Evolutionary conservation across 2,113 vertebrate genomes (phyloP).

Genomic region (Bubalus kerabau): DNA sequence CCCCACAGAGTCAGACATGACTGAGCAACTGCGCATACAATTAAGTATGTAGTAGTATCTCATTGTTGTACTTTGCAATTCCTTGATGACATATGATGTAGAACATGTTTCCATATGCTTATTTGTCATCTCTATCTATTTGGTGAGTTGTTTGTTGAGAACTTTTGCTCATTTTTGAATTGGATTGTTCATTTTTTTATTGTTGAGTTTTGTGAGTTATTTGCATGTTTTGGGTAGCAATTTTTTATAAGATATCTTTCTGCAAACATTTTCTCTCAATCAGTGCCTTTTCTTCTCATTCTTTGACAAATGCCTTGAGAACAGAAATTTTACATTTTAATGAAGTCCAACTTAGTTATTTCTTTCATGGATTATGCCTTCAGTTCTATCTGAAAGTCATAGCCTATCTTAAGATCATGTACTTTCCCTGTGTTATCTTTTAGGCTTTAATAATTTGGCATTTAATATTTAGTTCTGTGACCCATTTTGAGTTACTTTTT

Average conservation of each 20-base stretch:
- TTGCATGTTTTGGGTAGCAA: neutral
- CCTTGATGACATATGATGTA: neutral
- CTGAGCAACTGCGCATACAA: neutral
- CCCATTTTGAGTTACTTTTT: neutral
- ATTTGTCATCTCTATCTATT: neutral
- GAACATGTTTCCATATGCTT: neutral
- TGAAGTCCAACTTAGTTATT: neutral
- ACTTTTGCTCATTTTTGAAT: neutral
- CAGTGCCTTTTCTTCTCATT: neutral
- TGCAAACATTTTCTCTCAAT: neutral
- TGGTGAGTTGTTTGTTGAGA: neutral
- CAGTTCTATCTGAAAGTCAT: neutral
- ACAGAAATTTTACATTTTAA: neutral
- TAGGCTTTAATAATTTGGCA: neutral
- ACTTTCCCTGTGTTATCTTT: neutral
- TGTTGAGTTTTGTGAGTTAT: neutral
- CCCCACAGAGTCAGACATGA: neutral
- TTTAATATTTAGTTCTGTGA: neutral
- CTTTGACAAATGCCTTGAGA: neutral
- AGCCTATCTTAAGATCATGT: neutral
- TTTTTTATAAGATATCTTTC: neutral
- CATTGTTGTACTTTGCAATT: neutral
- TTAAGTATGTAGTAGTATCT: neutral
- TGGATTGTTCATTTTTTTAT: neutral
- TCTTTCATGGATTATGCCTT: neutral